Percentiles rank a stretch among this genome's conserved stretches.
Evolutionary conservation across 2,888 invertebrate genomes (phyloP).

Genomic region (Auanema freiburgensis): DNA sequence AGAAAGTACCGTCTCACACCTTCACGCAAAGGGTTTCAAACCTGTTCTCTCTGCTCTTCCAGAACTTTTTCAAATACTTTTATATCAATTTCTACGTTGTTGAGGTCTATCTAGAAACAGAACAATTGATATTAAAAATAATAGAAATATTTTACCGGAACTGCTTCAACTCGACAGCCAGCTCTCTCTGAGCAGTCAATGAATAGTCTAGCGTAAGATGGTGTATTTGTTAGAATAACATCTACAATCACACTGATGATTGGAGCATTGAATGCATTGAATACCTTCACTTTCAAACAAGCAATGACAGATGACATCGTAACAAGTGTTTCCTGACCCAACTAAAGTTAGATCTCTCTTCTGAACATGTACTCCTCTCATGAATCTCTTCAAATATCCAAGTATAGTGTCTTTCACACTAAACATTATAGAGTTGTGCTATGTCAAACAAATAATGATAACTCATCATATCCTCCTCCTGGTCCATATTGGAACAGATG

Average conservation of each 20-base stretch:
- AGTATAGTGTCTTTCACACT: constrained; percentile 29
- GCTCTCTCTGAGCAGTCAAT: constrained; percentile 56
- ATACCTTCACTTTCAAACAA: constrained; percentile 46
- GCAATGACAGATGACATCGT: constrained; percentile 48
- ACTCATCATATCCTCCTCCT: constrained; percentile 44
- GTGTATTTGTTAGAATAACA: constrained; percentile 55
- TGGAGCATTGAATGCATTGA: not conserved
- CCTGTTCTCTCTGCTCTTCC: constrained; percentile 12
- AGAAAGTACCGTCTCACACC: not conserved
- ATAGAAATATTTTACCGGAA: constrained; percentile 19
- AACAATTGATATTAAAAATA: not conserved
- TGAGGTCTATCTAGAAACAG: constrained; percentile 24
- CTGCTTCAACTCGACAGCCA: constrained; percentile 36
- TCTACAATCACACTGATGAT: constrained; percentile 37
- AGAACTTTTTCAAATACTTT: constrained; percentile 7
- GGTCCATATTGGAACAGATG: constrained; percentile 39
- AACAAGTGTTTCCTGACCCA: constrained; percentile 46
- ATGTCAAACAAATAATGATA: not conserved
- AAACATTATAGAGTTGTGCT: constrained; percentile 9
- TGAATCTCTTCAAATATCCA: constrained; percentile 39
- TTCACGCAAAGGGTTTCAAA: not conserved
- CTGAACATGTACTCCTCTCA: constrained; percentile 25
- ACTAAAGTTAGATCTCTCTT: constrained; percentile 35
- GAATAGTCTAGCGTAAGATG: constrained; percentile 55
- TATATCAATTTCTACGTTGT: not conserved